phyloP scores from a whole-genome alignment of 2,888 invertebrate genomes.

The Thereva unica region DNA sequence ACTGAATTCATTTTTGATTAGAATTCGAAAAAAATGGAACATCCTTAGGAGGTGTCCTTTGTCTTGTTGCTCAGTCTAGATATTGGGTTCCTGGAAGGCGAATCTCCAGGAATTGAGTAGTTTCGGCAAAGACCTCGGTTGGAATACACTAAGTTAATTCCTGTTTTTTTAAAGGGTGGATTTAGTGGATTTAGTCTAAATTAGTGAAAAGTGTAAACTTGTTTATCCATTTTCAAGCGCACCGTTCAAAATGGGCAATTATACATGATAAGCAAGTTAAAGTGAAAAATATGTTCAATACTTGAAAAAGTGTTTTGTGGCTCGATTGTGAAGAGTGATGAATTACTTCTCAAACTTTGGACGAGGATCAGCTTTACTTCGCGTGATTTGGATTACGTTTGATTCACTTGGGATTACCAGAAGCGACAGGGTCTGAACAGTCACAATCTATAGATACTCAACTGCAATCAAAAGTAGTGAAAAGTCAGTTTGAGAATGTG shows the following conservation, averaged over 20 bases:
- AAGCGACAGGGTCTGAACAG: slow-evolving; percentile 38
- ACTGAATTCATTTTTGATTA: slow-evolving; percentile 43
- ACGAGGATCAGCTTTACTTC: slow-evolving; percentile 32
- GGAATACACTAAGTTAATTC: too few relatives aligned
- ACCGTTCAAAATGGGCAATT: too few relatives aligned
- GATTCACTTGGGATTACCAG: slow-evolving; percentile 37
- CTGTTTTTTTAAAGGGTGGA: too few relatives aligned
- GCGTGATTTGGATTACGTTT: slow-evolving; percentile 41
- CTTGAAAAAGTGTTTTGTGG: too few relatives aligned
- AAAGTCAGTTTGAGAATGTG: slow-evolving; percentile 23
- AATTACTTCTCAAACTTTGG: slow-evolving; percentile 28
- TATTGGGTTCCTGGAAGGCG: slow-evolving; percentile 22
- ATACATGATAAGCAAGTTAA: too few relatives aligned
- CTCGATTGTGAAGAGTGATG: slow-evolving; percentile 10
- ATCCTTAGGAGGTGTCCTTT: slow-evolving; percentile 45
- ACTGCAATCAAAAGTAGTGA: slow-evolving; percentile 22
- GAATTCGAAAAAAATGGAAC: slow-evolving; percentile 44
- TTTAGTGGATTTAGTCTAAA: too few relatives aligned
- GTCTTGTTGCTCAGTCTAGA: slow-evolving; percentile 38
- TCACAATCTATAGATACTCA: slow-evolving; percentile 23
- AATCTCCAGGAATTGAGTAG: too few relatives aligned
- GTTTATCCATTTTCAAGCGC: slow-evolving; percentile 3
- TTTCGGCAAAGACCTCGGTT: too few relatives aligned
- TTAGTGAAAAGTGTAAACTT: background rate
- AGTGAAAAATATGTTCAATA: too few relatives aligned